Conservation (phyloP, 2,888 invertebrate genomes). For the Callyntrura guangdongensis region DNA sequence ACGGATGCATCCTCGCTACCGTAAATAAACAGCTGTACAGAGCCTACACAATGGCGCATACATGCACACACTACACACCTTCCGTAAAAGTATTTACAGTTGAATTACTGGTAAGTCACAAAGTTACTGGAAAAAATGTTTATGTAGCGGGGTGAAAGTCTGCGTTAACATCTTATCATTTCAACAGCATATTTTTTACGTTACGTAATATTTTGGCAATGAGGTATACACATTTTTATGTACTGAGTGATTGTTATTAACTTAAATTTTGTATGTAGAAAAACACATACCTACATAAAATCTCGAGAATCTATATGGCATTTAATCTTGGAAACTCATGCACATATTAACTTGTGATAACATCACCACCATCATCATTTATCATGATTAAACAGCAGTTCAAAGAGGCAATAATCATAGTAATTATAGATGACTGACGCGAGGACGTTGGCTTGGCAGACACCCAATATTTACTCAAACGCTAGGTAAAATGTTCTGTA, state of each 20-base stretch:
- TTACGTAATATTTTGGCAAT: neutral
- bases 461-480: too few relatives aligned
- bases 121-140: too few relatives aligned
- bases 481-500: too few relatives aligned
- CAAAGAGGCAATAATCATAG: neutral
- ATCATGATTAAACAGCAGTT: neutral
- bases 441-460: slow-evolving; percentile 56
- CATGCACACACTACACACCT: too few relatives aligned
- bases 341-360: slow-evolving; percentile 43
- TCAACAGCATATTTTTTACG: neutral
- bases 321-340: slow-evolving; percentile 16
- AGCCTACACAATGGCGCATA: too few relatives aligned
- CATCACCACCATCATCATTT: neutral
- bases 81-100: too few relatives aligned
- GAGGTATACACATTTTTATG: neutral
- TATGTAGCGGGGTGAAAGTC: too few relatives aligned
- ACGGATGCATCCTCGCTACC: too few relatives aligned
- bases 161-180: too few relatives aligned
- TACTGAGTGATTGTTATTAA: neutral
- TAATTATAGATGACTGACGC: slow-evolving; percentile 23
- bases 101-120: too few relatives aligned
- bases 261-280: neutral
- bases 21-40: too few relatives aligned
- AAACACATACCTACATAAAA: too few relatives aligned
- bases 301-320: neutral